Conservation (phyloP, 2,888 invertebrate species). For the Ptychoptera contaminata region DNA sequence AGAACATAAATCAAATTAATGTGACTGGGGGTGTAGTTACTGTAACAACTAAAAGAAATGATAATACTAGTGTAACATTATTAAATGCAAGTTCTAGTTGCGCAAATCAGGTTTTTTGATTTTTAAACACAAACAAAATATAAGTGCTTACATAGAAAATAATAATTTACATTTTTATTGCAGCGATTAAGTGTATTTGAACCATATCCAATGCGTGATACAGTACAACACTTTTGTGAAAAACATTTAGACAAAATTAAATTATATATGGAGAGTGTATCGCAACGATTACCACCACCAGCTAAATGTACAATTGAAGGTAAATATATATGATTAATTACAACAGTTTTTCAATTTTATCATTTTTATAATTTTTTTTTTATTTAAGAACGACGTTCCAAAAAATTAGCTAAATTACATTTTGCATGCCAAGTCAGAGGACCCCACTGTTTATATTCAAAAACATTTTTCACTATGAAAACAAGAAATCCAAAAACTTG, state of each 20-base stretch:
- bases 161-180: slow-evolving; percentile 10
- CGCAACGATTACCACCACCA: slow-evolving; percentile 71
- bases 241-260: slow-evolving; percentile 87
- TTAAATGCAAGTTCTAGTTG: slow-evolving; percentile 36
- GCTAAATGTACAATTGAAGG: slow-evolving; percentile 90
- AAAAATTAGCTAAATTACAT: slow-evolving; percentile 73
- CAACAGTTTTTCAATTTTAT: slow-evolving; percentile 5
- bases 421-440: slow-evolving; percentile 77
- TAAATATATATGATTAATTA: slow-evolving; percentile 22
- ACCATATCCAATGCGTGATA: slow-evolving; percentile 80
- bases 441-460: slow-evolving; percentile 74
- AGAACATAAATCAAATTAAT: slow-evolving; percentile 30
- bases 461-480: slow-evolving; percentile 60
- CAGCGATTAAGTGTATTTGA: slow-evolving; percentile 73
- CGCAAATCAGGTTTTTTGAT: background rate
- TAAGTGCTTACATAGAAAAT: no score
- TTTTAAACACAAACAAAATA: slow-evolving; percentile 9
- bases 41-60: slow-evolving; percentile 44
- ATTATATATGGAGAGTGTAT: slow-evolving; percentile 76
- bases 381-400: slow-evolving; percentile 54
- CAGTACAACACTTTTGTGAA: slow-evolving; percentile 90
- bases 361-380: slow-evolving; percentile 1
- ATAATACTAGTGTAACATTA: slow-evolving; percentile 65
- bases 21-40: slow-evolving; percentile 48
- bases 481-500: slow-evolving; percentile 73